These are phyloP conservation scores for Pseudochirops cupreus DNA, from an alignment of 2,797 vertebrate genomes.

Conservation along the genomic window DNA sequence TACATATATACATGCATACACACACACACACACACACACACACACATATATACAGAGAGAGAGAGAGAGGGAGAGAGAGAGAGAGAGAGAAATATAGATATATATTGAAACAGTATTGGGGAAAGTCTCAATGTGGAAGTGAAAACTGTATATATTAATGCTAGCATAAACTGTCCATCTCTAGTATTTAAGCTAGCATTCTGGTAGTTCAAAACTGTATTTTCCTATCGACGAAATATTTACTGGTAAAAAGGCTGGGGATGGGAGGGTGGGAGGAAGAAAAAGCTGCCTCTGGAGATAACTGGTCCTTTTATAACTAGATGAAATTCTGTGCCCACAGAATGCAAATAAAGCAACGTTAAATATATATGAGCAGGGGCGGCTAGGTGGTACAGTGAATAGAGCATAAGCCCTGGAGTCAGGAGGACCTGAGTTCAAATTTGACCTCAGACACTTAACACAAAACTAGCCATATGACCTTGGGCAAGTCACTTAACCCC, in stretches of 20 bases:
- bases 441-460: too few relatives aligned
- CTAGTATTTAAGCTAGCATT: slow-evolving; percentile 75
- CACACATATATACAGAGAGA: too few relatives aligned
- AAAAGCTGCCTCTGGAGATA: not conserved
- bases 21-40: too few relatives aligned
- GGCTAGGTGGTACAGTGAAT: too few relatives aligned
- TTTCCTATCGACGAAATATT: slow-evolving; percentile 44
- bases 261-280: not conserved
- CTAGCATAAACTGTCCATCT: slow-evolving; percentile 73
- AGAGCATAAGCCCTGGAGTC: too few relatives aligned
- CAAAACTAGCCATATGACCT: too few relatives aligned
- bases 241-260: slow-evolving; percentile 34
- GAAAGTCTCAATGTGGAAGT: not conserved
- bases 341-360: not conserved
- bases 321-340: slow-evolving; percentile 14
- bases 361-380: not conserved
- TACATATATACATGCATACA: too few relatives aligned
- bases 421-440: too few relatives aligned
- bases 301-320: slow-evolving; percentile 16
- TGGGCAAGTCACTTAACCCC: too few relatives aligned
- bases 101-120: not conserved
- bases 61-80: too few relatives aligned
- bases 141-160: slow-evolving; percentile 64
- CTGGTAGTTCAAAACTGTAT: not conserved
- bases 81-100: too few relatives aligned